Percentiles rank a stretch among this genome's conserved stretches.
These are phyloP conservation scores for Pteronotus mesoamericanus DNA, from an alignment of 2,797 vertebrate genomes.

Conservation along the genomic window DNA sequence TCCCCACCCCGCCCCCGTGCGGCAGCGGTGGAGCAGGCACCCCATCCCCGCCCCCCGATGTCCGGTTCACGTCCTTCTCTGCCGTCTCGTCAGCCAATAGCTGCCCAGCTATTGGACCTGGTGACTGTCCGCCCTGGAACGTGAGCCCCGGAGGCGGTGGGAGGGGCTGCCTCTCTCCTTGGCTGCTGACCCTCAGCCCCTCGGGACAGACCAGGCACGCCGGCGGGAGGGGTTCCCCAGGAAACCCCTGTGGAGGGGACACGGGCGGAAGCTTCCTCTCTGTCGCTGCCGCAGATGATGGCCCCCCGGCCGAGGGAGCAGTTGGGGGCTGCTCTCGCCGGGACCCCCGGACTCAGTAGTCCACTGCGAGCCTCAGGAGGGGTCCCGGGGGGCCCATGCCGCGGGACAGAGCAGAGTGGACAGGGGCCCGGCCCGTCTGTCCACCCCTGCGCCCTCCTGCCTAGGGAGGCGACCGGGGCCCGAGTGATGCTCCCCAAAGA, in stretches of 20 bases:
- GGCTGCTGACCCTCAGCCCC: not conserved
- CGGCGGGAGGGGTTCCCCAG: fast-evolving
- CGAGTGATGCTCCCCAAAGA: not conserved
- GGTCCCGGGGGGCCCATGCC: no score
- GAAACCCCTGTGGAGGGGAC: not conserved
- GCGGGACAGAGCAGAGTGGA: fast-evolving
- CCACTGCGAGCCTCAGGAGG: not conserved
- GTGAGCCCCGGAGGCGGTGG: not conserved
- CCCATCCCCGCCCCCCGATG: no score
- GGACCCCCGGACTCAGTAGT: no score
- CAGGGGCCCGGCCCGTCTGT: no score
- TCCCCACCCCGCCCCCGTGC: no score
- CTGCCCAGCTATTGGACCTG: no score
- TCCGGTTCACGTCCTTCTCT: no score
- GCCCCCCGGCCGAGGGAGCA: no score
- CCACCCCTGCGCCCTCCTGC: no score
- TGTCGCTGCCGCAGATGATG: not conserved
- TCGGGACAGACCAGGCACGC: not conserved
- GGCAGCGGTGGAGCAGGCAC: no score
- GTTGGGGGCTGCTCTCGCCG: no score
- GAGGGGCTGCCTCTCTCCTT: not conserved
- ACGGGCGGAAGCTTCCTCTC: fast-evolving
- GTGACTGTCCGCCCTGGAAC: fast-evolving
- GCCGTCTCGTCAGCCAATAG: fast-evolving
- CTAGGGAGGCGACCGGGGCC: not conserved